These are phyloP conservation scores for Apodemia zela DNA, from an alignment of 2,888 invertebrate species.

Conservation along the genomic window DNA sequence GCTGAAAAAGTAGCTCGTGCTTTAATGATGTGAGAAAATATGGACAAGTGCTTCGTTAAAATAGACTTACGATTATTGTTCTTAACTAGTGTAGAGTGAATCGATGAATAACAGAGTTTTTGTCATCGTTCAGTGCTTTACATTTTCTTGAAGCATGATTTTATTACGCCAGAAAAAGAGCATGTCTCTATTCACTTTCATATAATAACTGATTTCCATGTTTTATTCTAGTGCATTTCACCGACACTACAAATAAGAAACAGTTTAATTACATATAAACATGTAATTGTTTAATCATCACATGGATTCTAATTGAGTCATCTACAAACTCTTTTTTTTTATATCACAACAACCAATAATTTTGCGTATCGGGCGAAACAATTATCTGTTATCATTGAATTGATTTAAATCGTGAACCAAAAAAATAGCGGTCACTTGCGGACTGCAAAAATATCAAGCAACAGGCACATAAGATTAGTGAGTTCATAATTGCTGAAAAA, in stretches of 20 bases:
- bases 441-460: conserved; percentile 43
- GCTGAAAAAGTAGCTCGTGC: conserved; percentile 41
- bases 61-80: conserved; percentile 35
- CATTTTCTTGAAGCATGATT: conserved; percentile 47
- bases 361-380: conserved; percentile 69
- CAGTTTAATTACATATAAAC: not conserved
- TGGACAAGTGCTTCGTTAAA: conserved; percentile 44
- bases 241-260: not conserved
- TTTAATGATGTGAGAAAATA: conserved; percentile 42
- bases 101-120: conserved; percentile 34
- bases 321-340: conserved; percentile 52
- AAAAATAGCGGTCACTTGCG: conserved; percentile 55
- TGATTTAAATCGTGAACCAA: conserved; percentile 57
- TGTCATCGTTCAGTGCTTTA: conserved; percentile 17
- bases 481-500: no score
- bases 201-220: conserved; percentile 33
- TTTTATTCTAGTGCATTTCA: conserved; percentile 26
- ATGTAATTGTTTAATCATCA: conserved; percentile 7
- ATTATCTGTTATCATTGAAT: conserved; percentile 70
- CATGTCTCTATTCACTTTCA: conserved; percentile 8
- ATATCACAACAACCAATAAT: conserved; percentile 58
- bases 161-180: no score
- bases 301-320: conserved; percentile 56
- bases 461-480: no score
- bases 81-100: conserved; percentile 44